phyloP scores from a whole-genome alignment of 2,797 vertebrate genomes.

The Myotis vivesi region DNA sequence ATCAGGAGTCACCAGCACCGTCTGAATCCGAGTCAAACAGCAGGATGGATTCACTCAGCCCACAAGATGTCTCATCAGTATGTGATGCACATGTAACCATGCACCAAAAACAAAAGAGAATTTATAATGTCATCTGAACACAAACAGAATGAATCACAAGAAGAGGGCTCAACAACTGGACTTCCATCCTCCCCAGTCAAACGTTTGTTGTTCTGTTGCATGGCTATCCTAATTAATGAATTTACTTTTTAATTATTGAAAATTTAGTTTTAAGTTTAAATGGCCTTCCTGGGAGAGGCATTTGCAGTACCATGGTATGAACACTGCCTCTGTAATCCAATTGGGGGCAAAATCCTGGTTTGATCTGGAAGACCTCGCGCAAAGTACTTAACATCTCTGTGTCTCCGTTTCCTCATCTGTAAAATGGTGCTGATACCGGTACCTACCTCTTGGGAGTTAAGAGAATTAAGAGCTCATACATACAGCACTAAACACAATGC shows the following conservation, averaged over 20 bases:
- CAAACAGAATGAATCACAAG: conserved; percentile 51
- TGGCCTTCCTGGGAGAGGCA: background rate
- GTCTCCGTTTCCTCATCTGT: background rate
- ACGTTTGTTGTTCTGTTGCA: background rate
- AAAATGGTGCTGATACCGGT: background rate
- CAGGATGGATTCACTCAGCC: conserved; percentile 78
- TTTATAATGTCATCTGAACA: conserved; percentile 49
- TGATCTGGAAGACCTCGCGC: background rate
- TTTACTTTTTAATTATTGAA: background rate
- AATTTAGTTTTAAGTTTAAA: background rate
- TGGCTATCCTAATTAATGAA: background rate
- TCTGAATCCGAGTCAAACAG: conserved; percentile 76
- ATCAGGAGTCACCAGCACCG: conserved; percentile 77
- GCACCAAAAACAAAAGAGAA: conserved; percentile 65
- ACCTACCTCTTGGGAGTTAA: conserved; percentile 33
- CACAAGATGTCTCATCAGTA: conserved; percentile 75
- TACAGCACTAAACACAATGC: background rate
- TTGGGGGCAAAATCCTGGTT: background rate
- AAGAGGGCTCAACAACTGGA: background rate
- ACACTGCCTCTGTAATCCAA: background rate
- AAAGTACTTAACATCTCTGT: background rate
- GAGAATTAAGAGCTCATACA: background rate
- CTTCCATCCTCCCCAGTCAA: conserved; percentile 11
- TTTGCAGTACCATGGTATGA: background rate
- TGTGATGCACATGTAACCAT: conserved; percentile 72